Conservation (phyloP, 1,140 invertebrate species). For the Diprion similis region DNA sequence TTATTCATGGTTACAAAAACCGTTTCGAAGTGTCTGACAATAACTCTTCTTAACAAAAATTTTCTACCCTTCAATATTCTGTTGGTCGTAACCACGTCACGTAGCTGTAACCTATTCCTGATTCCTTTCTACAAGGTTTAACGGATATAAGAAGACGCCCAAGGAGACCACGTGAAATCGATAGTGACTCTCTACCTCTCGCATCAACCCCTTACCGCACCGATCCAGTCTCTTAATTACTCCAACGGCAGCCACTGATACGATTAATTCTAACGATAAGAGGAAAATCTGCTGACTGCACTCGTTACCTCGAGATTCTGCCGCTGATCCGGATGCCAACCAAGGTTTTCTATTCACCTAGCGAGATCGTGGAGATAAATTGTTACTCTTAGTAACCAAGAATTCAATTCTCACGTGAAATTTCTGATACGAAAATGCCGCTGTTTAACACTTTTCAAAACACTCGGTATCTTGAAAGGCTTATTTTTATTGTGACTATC, state of each 20-base stretch:
- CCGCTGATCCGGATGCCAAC: no score
- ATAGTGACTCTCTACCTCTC: slow-evolving; percentile 2
- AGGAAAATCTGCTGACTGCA: not conserved
- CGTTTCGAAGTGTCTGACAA: no score
- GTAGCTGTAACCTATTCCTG: not conserved
- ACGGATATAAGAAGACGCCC: not conserved
- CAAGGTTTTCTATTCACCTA: no score
- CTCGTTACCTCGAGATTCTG: not conserved
- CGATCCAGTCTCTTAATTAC: not conserved
- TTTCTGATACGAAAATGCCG: no score
- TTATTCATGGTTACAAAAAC: no score
- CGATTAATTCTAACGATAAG: not conserved
- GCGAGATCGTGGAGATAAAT: no score
- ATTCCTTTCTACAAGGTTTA: not conserved
- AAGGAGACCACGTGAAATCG: not conserved
- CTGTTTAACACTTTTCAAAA: no score
- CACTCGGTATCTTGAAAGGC: no score
- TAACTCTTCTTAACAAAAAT: not conserved
- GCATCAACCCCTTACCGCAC: not conserved
- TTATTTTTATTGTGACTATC: no score
- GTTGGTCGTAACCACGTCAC: not conserved
- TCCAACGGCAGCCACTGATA: not conserved
- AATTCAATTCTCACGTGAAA: no score
- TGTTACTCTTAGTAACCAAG: no score
- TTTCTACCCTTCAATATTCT: not conserved